These are phyloP conservation scores for Epizoanthus fatuus DNA, from an alignment of 92 coral and sea anemone species.

Conservation along the genomic window DNA sequence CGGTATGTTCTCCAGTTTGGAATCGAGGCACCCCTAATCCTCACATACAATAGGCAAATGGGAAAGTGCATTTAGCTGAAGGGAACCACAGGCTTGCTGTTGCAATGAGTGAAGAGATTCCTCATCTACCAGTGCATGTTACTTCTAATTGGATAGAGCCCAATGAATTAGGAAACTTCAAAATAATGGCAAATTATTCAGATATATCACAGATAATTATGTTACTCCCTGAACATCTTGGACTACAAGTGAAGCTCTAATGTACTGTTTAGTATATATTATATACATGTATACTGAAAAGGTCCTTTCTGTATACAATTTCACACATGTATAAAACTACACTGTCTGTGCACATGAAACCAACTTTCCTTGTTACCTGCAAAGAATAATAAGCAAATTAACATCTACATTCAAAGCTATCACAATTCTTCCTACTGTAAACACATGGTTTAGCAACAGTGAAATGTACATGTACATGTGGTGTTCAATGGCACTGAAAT, in stretches of 20 bases:
- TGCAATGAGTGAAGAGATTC: conserved; percentile 42
- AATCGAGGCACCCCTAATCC: conserved; percentile 42
- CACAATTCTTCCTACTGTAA: conserved; percentile 16
- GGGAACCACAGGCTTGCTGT: conserved; percentile 56
- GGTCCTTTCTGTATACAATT: too few relatives aligned
- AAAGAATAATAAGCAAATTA: not conserved
- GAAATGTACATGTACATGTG: not conserved
- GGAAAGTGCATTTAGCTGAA: conserved; percentile 34
- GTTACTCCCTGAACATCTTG: conserved; percentile 42
- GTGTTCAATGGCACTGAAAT: too few relatives aligned
- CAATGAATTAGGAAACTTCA: conserved; percentile 36
- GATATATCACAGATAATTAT: conserved; percentile 9
- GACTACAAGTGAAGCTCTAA: not conserved
- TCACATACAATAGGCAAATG: conserved; percentile 23
- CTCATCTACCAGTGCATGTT: conserved; percentile 42
- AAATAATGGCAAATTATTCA: conserved; percentile 26
- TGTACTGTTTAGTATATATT: too few relatives aligned
- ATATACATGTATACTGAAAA: too few relatives aligned
- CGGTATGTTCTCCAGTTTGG: conserved; percentile 46
- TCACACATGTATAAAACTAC: too few relatives aligned
- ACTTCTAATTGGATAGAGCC: conserved; percentile 37
- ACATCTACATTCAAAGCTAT: not conserved
- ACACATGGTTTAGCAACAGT: conserved; percentile 14
- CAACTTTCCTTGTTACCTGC: not conserved
- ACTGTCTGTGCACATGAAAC: too few relatives aligned